phyloP scores from a whole-genome alignment of 2,797 vertebrate species.

The Crossoptilon crossoptilon region DNA sequence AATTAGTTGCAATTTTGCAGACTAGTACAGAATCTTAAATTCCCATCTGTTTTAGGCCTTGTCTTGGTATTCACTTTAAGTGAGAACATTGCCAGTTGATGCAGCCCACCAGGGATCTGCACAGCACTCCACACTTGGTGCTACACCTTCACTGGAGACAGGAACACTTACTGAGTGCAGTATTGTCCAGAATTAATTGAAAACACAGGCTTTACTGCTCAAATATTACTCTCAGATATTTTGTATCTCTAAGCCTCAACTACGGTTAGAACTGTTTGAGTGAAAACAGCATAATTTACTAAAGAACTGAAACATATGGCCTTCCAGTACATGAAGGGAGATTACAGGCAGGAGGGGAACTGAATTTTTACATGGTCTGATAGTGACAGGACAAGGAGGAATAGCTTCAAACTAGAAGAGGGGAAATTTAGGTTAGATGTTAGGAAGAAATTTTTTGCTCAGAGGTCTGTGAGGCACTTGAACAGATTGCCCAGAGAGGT shows the following conservation, averaged over 20 bases:
- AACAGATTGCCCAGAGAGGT: no score
- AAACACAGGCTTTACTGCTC: neutral
- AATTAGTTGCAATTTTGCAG: neutral
- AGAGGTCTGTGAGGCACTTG: no score
- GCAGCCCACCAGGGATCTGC: neutral
- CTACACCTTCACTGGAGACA: neutral
- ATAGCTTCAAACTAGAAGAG: no score
- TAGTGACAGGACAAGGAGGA: no score
- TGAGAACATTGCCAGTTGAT: neutral
- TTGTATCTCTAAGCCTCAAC: neutral
- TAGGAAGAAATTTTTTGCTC: no score
- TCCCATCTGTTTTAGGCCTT: neutral
- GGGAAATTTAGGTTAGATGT: no score
- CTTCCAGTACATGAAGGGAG: no score
- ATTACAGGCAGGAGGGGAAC: no score
- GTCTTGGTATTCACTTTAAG: neutral
- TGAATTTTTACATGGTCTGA: no score
- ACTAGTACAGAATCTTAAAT: neutral
- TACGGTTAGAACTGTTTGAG: neutral
- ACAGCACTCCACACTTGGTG: neutral
- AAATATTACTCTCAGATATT: neutral
- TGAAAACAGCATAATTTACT: neutral
- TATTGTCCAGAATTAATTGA: neutral
- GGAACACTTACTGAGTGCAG: neutral
- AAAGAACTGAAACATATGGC: neutral